Conservation (phyloP, 2,797 vertebrate species). For the Agapornis canus region DNA sequence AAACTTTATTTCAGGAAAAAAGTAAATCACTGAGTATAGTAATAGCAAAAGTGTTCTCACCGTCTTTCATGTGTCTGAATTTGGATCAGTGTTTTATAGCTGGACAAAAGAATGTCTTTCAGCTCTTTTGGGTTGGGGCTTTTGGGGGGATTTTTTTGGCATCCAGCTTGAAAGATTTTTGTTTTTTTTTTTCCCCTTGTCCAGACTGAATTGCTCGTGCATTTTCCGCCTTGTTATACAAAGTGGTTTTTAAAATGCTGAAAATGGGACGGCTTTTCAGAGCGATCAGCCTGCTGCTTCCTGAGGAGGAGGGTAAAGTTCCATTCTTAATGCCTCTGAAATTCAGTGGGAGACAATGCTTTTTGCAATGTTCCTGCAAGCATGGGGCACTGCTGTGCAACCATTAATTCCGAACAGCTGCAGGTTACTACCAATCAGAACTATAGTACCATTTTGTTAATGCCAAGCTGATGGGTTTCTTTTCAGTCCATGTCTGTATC, state of each 20-base stretch:
- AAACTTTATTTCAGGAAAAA: neutral
- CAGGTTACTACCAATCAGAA: neutral
- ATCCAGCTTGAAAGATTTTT: neutral
- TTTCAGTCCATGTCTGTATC: neutral
- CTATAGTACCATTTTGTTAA: neutral
- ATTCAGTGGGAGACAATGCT: neutral
- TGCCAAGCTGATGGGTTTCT: neutral
- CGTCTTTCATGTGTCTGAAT: neutral
- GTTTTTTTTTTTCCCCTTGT: neutral
- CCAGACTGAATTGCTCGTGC: neutral
- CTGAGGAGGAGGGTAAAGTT: neutral
- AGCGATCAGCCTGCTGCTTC: neutral
- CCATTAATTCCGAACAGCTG: neutral
- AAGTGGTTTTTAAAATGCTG: neutral
- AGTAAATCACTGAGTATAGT: neutral
- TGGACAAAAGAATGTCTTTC: neutral
- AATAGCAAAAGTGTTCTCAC: neutral
- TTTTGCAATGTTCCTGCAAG: neutral
- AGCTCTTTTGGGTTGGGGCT: neutral
- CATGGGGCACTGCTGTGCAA: neutral
- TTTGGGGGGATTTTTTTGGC: neutral
- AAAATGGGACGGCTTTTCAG: constrained; percentile 3
- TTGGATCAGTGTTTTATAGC: neutral
- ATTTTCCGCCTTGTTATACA: constrained; percentile 4
- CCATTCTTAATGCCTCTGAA: neutral